Evolutionary conservation across 2,113 vertebrate genomes (phyloP), one percentile per base, ranked within the genome.

Genomic region (Pimephales promelas): DNA sequence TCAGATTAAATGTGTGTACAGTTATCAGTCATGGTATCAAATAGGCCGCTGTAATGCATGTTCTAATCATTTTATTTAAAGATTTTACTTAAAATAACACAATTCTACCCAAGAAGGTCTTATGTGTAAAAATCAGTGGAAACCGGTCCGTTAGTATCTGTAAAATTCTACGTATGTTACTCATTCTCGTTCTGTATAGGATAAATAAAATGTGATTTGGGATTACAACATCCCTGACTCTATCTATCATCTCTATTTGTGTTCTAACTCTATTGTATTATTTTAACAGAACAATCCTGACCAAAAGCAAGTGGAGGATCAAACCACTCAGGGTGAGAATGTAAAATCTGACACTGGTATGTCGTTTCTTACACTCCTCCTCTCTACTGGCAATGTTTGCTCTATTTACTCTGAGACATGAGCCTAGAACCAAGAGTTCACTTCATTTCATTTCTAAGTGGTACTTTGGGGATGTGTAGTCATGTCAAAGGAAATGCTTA

Each of bases 321-420:
- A 76, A 5, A 24, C 66, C 36, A 9, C 24, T 79, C 31, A 0
- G 4, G 56, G n/a, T 26, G 31, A 61, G 22, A 36, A 56, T 24
- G 18, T 57, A 52, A n/a, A 13, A n/a, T n/a, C 71, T 36, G 36
- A 28, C 4, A 26, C 34, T 40, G 85, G 85, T 86, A 81, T 71
- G 64, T 10, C 2, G 2, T 66, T 62, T 78, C 6, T 78, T 34
- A 14, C 22, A 47, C 34, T 11, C 3, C 13, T 40, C 34, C 49
- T 11, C n/a, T 76, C 28, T 76, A 8, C 10, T 26, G 57, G 24
- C 57, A 9, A 13, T 45, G 70, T 72, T 72, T 72, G 34, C 34
- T 10, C 64, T 4, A 10, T 22, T 36, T 20, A 34, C 3, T 34
- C 62, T 26, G 2, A 7, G 57, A 24, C 57, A 61, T 61, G 26